Conservation (phyloP, 2,113 vertebrate species). For the Gadus macrocephalus region DNA sequence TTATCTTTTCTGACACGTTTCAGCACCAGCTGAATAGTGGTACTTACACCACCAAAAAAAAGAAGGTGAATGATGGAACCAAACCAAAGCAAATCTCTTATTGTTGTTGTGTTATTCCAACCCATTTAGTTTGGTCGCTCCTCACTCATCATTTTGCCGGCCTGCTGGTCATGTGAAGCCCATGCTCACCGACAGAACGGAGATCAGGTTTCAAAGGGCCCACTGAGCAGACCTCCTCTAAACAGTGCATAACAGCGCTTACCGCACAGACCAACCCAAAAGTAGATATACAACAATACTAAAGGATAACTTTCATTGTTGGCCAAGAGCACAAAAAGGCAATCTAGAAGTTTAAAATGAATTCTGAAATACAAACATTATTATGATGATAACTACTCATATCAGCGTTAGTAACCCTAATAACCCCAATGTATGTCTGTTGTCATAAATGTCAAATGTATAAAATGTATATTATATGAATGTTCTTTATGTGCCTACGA, state of each 20-base stretch:
- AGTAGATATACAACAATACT: too few relatives aligned
- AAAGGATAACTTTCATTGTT: neutral
- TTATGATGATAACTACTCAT: too few relatives aligned
- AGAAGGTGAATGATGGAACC: too few relatives aligned
- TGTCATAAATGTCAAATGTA: too few relatives aligned
- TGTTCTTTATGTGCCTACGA: too few relatives aligned
- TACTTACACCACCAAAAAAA: too few relatives aligned
- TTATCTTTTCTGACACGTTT: constrained; percentile 4
- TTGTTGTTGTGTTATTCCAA: constrained; percentile 13
- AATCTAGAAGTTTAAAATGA: constrained; percentile 1
- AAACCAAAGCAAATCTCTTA: neutral
- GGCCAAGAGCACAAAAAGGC: constrained; percentile 5
- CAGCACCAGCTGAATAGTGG: too few relatives aligned
- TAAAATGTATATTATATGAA: too few relatives aligned
- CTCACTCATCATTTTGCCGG: constrained; percentile 31
- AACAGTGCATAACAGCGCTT: constrained; percentile 46
- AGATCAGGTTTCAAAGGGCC: constrained; percentile 57
- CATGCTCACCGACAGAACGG: constrained; percentile 34
- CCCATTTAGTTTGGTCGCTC: constrained; percentile 39
- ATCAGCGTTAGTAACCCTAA: too few relatives aligned
- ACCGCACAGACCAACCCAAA: neutral
- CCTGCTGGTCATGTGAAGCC: constrained; percentile 43
- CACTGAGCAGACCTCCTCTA: constrained; percentile 26
- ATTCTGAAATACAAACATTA: neutral
- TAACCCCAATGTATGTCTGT: too few relatives aligned